A percentile compares a stretch with the other conserved stretches of the same genome.
Evolutionary conservation across 2,113 vertebrate genomes (phyloP).

Genomic region (Nothocercus nigrocapillus): DNA sequence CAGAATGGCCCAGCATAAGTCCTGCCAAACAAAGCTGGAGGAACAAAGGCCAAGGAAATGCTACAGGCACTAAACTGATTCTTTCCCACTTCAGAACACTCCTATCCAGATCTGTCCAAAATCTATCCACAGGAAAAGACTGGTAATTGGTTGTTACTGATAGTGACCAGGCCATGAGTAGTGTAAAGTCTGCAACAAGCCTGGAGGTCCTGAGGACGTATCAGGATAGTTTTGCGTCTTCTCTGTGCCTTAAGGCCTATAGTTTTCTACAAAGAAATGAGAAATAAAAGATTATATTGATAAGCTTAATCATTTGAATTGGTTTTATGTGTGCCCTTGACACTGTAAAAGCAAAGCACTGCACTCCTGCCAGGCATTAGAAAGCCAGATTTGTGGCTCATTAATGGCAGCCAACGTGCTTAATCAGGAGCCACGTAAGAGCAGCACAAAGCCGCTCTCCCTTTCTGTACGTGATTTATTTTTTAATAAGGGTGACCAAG

Average conservation of each 20-base stretch:
- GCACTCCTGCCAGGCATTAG: not conserved
- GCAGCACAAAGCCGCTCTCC: not conserved
- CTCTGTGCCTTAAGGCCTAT: not conserved
- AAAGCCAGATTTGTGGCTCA: conserved; percentile 1
- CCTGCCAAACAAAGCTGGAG: not conserved
- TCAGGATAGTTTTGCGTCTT: not conserved
- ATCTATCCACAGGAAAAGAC: not conserved
- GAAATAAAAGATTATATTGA: conserved; percentile 19
- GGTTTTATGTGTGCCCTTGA: not conserved
- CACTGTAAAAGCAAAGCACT: not conserved
- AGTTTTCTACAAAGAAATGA: conserved; percentile 6
- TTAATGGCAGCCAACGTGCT: not conserved
- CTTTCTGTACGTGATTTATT: not conserved
- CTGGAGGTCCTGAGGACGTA: not conserved
- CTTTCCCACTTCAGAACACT: not conserved
- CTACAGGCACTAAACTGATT: not conserved
- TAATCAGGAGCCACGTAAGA: not conserved
- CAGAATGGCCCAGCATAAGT: not conserved
- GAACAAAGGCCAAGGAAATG: not conserved
- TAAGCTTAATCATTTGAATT: conserved; percentile 2
- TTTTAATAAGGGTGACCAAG: conserved; percentile 11
- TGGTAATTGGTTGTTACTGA: not conserved
- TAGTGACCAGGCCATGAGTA: not conserved
- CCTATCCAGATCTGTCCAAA: not conserved
- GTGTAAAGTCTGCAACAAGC: not conserved